These are phyloP conservation scores for Hydrophis major DNA, from an alignment of 2,797 vertebrate species.

Conservation along the genomic window DNA sequence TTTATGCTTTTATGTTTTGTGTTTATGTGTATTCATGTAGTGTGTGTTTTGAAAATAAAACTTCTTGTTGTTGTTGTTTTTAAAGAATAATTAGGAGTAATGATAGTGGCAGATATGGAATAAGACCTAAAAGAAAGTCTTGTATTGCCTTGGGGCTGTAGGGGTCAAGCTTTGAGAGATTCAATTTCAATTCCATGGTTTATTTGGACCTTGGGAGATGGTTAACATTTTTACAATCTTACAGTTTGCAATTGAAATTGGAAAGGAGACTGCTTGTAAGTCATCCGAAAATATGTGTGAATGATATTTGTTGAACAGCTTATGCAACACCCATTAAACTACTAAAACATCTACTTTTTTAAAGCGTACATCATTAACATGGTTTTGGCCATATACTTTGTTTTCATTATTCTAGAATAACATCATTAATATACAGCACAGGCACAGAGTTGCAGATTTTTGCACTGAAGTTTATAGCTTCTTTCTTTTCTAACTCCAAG, in stretches of 20 bases:
- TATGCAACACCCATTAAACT: slow-evolving; percentile 1
- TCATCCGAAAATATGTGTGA: slow-evolving; percentile 7
- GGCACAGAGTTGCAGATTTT: not conserved
- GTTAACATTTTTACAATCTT: slow-evolving; percentile 25
- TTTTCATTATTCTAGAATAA: not conserved
- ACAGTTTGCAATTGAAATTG: slow-evolving; percentile 40
- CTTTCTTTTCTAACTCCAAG: not conserved
- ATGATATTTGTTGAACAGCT: slow-evolving; percentile 6
- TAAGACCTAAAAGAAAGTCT: slow-evolving; percentile 35
- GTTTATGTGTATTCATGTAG: no score
- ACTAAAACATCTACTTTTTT: not conserved
- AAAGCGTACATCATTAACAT: not conserved
- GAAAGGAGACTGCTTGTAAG: slow-evolving; percentile 11
- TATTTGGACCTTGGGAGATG: slow-evolving; percentile 30
- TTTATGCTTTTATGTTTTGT: no score
- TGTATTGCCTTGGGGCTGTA: slow-evolving; percentile 41
- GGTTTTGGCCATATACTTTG: not conserved
- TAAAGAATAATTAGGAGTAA: slow-evolving; percentile 63
- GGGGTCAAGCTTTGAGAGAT: slow-evolving; percentile 28
- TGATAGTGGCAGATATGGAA: slow-evolving; percentile 31
- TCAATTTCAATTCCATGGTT: slow-evolving; percentile 39
- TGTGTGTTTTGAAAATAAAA: no score
- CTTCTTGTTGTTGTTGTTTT: no score
- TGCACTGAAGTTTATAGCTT: not conserved
- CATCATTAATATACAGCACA: not conserved